These are phyloP conservation scores for Cistogaster globosa DNA, from an alignment of 2,888 invertebrate species.

Conservation along the genomic window DNA sequence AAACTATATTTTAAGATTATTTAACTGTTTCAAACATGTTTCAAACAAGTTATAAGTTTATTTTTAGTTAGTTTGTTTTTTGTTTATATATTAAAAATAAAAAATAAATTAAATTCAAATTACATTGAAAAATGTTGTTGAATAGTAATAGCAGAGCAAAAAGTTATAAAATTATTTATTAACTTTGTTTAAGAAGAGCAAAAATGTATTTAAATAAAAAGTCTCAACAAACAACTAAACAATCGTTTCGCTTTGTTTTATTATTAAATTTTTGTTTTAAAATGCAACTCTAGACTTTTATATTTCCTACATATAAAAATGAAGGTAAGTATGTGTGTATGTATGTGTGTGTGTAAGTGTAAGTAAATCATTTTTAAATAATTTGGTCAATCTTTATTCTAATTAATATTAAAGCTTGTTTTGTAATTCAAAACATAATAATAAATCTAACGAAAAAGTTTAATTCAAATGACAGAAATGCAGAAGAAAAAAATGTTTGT, in stretches of 20 bases:
- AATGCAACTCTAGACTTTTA: slow-evolving; percentile 8
- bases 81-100: neutral
- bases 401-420: slow-evolving; percentile 35
- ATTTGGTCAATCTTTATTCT: slow-evolving; percentile 61
- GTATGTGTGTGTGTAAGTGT: neutral
- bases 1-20: slow-evolving; percentile 23
- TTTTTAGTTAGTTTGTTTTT: slow-evolving; percentile 31
- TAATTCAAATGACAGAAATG: slow-evolving; percentile 17
- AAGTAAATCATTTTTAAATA: neutral
- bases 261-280: slow-evolving; percentile 28
- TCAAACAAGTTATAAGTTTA: slow-evolving; percentile 55
- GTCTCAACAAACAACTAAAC: slow-evolving; percentile 34
- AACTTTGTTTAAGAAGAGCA: slow-evolving; percentile 43
- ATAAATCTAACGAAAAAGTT: slow-evolving; percentile 9
- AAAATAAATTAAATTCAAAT: slow-evolving; percentile 9
- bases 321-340: neutral
- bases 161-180: slow-evolving; percentile 40
- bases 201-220: slow-evolving; percentile 43
- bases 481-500: slow-evolving; percentile 5
- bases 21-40: slow-evolving; percentile 33
- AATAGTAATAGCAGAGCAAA: slow-evolving; percentile 32
- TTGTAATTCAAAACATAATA: neutral
- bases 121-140: slow-evolving; percentile 47
- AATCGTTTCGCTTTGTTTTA: slow-evolving; percentile 3
- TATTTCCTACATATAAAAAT: too few species aligned